These are phyloP conservation scores for Mirza zaza DNA, from an alignment of 2,113 vertebrate species.

Conservation along the genomic window DNA sequence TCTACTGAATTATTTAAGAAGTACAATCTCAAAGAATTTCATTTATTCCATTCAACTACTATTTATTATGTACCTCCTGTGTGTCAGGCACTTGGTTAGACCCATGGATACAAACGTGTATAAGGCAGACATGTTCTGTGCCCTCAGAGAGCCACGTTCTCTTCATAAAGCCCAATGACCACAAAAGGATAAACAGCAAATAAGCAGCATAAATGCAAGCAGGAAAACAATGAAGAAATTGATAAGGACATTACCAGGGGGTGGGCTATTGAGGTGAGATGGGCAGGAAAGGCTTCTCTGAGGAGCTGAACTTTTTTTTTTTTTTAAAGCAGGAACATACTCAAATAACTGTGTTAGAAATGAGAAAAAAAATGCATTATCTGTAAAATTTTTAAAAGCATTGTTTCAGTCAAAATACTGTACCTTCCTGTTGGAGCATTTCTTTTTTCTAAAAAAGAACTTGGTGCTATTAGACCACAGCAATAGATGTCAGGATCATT, in stretches of 20 bases:
- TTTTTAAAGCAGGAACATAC: neutral
- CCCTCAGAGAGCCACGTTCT: neutral
- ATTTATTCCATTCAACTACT: neutral
- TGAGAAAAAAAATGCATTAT: neutral
- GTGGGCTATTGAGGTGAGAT: neutral
- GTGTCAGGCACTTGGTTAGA: neutral
- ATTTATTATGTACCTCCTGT: neutral
- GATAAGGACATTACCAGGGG: neutral
- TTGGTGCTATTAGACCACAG: neutral
- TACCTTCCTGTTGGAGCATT: neutral
- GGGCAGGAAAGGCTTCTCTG: neutral
- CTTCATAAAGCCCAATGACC: neutral
- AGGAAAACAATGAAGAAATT: neutral
- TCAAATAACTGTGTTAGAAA: neutral
- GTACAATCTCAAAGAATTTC: neutral
- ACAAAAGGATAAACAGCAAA: neutral
- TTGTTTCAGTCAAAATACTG: neutral
- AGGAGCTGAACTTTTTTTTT: neutral
- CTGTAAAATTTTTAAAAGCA: neutral
- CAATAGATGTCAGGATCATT: neutral
- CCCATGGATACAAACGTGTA: neutral
- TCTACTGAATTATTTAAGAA: slow-evolving; percentile 1
- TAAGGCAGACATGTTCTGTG: neutral
- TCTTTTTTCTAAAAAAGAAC: neutral
- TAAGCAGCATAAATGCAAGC: neutral